Conservation (phyloP, 2,888 invertebrate species). For the Mechanitis messenoides region DNA sequence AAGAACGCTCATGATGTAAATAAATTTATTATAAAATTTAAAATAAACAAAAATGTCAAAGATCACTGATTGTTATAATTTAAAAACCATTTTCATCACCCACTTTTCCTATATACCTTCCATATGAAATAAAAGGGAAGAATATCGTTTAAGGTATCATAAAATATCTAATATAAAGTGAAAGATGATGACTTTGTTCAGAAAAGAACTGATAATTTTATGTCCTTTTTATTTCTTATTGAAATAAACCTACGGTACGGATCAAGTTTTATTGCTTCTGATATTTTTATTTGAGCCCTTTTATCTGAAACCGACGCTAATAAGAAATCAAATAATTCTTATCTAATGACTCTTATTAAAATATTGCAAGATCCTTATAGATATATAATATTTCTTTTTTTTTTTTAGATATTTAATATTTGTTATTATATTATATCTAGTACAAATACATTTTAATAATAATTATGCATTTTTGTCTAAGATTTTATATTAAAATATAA, state of each 20-base stretch:
- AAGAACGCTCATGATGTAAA: too few species aligned
- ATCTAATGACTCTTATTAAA: background rate
- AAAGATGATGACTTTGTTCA: conserved; percentile 14
- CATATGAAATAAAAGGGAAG: conserved; percentile 6
- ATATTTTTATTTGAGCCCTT: conserved; percentile 12
- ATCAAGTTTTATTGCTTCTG: conserved; percentile 13
- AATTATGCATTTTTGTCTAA: too few species aligned
- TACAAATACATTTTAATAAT: too few species aligned
- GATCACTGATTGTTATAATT: too few species aligned
- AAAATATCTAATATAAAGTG: conserved; percentile 13
- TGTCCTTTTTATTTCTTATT: conserved; percentile 20
- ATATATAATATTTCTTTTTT: too few species aligned
- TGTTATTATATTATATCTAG: too few species aligned
- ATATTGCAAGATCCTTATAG: too few species aligned
- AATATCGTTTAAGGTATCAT: conserved; percentile 10
- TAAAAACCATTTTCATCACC: conserved; percentile 4
- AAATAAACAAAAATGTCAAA: too few species aligned
- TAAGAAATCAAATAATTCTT: background rate
- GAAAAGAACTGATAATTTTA: conserved; percentile 20
- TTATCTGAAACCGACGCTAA: conserved; percentile 1
- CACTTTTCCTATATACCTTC: conserved; percentile 4
- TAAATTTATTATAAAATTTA: too few species aligned
- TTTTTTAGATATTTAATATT: too few species aligned
- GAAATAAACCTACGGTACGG: conserved; percentile 12
- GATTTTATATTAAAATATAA: too few species aligned